phyloP scores from a whole-genome alignment of 2,797 vertebrate species.

The Tapirus indicus region DNA sequence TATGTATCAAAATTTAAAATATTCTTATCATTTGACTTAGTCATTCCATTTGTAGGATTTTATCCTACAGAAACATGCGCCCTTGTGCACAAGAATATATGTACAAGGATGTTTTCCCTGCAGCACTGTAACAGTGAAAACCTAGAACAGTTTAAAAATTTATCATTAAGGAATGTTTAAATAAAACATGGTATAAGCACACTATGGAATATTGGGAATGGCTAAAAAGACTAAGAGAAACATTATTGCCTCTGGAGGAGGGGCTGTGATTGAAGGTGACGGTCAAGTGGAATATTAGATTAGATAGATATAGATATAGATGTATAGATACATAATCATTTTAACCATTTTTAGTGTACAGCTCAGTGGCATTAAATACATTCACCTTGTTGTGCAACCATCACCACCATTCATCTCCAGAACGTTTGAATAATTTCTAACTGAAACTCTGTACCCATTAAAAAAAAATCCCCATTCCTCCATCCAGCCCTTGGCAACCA shows the following conservation, averaged over 20 bases:
- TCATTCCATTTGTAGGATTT: not conserved
- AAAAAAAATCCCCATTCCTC: not conserved
- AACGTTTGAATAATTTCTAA: not conserved
- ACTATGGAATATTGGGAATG: not conserved
- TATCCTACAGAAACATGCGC: not conserved
- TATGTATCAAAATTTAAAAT: not conserved
- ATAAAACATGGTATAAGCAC: not conserved
- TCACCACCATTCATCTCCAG: not conserved
- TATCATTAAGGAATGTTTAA: not conserved
- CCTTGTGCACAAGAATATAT: not conserved
- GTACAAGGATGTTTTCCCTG: not conserved
- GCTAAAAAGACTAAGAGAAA: not conserved
- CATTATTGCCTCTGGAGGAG: not conserved
- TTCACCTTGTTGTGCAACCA: not conserved
- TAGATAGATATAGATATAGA: not conserved
- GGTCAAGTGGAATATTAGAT: not conserved
- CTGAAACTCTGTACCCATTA: not conserved
- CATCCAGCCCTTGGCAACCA: not conserved
- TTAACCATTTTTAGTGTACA: not conserved
- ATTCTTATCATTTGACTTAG: not conserved
- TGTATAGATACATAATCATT: not conserved
- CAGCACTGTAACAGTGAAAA: not conserved
- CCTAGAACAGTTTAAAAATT: not conserved
- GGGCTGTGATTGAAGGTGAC: not conserved
- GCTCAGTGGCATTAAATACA: not conserved